Evolutionary conservation across 2,113 vertebrate species (phyloP).

Genomic region (Tor tambroides): DNA sequence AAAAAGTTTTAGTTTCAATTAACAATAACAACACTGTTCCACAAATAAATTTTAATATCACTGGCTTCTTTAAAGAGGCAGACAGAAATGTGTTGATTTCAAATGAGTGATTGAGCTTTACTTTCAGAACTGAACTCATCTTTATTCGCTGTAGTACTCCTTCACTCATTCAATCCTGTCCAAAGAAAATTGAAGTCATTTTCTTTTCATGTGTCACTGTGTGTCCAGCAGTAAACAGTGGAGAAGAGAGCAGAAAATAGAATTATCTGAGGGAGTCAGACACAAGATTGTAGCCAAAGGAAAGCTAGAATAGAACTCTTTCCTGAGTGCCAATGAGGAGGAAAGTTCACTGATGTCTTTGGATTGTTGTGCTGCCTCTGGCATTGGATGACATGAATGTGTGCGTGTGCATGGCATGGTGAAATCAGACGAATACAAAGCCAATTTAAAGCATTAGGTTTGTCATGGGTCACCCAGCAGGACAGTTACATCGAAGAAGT

Average conservation of each 20-base stretch:
- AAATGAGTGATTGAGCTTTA: neutral
- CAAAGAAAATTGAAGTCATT: slow-evolving; percentile 14
- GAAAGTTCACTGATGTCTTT: slow-evolving; percentile 27
- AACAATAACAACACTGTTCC: too few species aligned
- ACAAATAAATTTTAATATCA: too few species aligned
- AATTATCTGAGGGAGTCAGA: neutral
- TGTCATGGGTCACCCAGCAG: slow-evolving; percentile 13
- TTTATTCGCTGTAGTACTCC: too few species aligned
- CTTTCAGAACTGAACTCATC: neutral
- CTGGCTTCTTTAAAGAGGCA: too few species aligned
- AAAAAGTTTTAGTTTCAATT: too few species aligned
- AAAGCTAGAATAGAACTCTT: neutral
- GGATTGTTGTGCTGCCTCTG: slow-evolving; percentile 19
- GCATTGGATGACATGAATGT: slow-evolving; percentile 24
- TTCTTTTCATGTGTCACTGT: neutral
- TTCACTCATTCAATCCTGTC: neutral
- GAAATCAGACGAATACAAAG: slow-evolving; percentile 32
- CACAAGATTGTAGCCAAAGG: slow-evolving; percentile 7
- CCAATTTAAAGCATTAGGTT: slow-evolving; percentile 25
- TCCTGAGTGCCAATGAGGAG: neutral
- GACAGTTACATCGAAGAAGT: neutral
- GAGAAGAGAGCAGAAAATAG: neutral
- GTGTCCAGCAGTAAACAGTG: neutral
- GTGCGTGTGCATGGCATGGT: slow-evolving; percentile 34
- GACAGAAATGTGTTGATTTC: neutral